Evolutionary conservation across 1,140 invertebrate genomes (phyloP).

Genomic region (Heliconius himera): DNA sequence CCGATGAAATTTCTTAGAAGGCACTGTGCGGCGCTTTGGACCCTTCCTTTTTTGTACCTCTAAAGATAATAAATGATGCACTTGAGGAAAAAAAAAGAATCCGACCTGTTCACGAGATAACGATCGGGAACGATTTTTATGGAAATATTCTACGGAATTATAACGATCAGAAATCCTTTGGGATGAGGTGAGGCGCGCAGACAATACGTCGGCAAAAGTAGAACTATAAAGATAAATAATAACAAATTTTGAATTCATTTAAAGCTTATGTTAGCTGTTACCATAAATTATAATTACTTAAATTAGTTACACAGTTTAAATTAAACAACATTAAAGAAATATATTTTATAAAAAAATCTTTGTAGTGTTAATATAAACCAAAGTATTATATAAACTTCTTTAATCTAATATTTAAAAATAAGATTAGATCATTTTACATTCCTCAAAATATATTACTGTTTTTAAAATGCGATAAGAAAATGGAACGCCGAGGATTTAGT

Average conservation of each 20-base stretch:
- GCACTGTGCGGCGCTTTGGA: constrained; percentile 72
- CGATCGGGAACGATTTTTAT: constrained; percentile 80
- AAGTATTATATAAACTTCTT: too few species aligned
- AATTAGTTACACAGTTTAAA: too few species aligned
- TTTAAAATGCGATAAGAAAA: neutral
- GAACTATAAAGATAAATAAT: constrained; percentile 47
- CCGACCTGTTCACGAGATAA: constrained; percentile 80
- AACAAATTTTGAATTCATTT: neutral
- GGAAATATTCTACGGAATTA: constrained; percentile 78
- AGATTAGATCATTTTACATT: neutral
- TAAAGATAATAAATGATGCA: constrained; percentile 80
- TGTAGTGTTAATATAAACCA: too few species aligned
- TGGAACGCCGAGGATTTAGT: neutral
- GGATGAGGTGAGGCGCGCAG: constrained; percentile 74
- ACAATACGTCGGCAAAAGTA: constrained; percentile 75
- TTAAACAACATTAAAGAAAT: too few species aligned
- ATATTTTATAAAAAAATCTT: too few species aligned
- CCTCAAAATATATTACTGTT: neutral
- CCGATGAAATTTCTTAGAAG: constrained; percentile 71
- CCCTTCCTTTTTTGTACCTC: constrained; percentile 70
- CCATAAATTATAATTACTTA: too few species aligned
- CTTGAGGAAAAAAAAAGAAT: constrained; percentile 71
- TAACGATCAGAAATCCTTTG: constrained; percentile 77
- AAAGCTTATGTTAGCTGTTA: neutral
- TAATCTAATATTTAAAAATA: too few species aligned